Evolutionary conservation across 2,797 vertebrate species (phyloP), one percentile per base, ranked within the genome.

Genomic region (Yasuhikotakia modesta): DNA sequence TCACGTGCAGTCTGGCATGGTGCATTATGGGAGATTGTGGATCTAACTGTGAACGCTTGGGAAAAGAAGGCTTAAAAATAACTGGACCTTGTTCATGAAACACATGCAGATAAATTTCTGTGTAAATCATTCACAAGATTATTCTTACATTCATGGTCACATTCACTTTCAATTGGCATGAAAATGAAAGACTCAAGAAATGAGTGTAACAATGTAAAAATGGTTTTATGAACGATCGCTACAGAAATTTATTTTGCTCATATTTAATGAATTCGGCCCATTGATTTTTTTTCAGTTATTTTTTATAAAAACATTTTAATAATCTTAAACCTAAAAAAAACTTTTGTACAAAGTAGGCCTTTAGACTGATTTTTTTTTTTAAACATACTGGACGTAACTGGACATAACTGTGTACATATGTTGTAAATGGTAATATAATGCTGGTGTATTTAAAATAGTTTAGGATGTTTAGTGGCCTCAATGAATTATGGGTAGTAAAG

Each of bases 351-450:
- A 79, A 72, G 63, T 74, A 78, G 70, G 78, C 65, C 39, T 77
- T 58, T 73, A 22, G 32, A 61, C 70, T 57, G 50, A 30, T 71
- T 21, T 74, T 71, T 74, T 71, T 60, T 21, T 71, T 74, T 65
- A 58, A 45, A 46, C 71, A 76, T 83, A 73, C 82, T 79, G 84
- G 82, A 77, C 71, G 55, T 60, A 83, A 85, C 84, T 85, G 84
- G 84, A 83, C 72, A 24, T 61, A 71, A 7, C 14, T 60, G 55
- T 82, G 83, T 85, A 81, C 71, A 84, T 84, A 84, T 64, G 32
- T 70, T 84, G 81, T 84, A 84, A 78, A 84, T 82, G 78, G 60
- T 82, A 82, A 82, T 82, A 82, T 82, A 85, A 82, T 75, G 79
- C 81, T 72, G 75, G 63, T 22, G 43, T 83, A 82, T 85, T 85